Evolutionary conservation across 2,888 invertebrate species (phyloP), one percentile per base, ranked within the genome.

Genomic region (Dryocosmus kuriphilus): DNA sequence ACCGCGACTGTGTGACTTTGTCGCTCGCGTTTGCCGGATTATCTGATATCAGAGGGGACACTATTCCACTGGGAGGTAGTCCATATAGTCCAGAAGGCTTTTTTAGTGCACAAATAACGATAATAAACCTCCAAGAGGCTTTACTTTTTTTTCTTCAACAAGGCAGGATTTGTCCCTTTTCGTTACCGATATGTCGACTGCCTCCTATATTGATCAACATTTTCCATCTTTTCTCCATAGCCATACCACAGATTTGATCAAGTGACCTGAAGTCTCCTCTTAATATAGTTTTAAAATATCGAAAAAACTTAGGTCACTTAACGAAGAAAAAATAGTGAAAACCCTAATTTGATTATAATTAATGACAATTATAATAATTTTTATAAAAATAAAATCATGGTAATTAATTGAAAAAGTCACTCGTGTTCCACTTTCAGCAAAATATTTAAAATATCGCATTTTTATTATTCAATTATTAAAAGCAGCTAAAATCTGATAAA

Each of bases 11-110:
- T 79, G 77, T 77, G 83, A 82, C 78, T 83, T 83, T 83, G 81
- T 80, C 80, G 79, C 83, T 84, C 81, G 82, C 81, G 78, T 86
- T 86, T 83, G 76, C 81, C 76, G 87, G 86, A 87, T 90, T 88
- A 89, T 88, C 88, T 84, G 86, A 88, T 88, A 87, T 85, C 88
- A 86, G 87, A 87, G 85, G 80, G 82, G 83, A 84, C 79, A 79
- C 79, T 77, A 81, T 82, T 84, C 84, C 85, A 84, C 75, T 79
- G 84, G 85, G 85, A 86, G 80, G 71, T 75, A 81, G 80, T 77
- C 82, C 80, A 81, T 83, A 82, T 84, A 85, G 27, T 71, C 71
- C 46, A 11, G 14, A 30, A 77, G 81, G 79, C 74, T 76, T 79
- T 79, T 76, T 75, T 80, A 77, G 82, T 81, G 82, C 85, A 86